phyloP scores from a whole-genome alignment of 2,888 invertebrate genomes.

The Ptychoptera albimana region DNA sequence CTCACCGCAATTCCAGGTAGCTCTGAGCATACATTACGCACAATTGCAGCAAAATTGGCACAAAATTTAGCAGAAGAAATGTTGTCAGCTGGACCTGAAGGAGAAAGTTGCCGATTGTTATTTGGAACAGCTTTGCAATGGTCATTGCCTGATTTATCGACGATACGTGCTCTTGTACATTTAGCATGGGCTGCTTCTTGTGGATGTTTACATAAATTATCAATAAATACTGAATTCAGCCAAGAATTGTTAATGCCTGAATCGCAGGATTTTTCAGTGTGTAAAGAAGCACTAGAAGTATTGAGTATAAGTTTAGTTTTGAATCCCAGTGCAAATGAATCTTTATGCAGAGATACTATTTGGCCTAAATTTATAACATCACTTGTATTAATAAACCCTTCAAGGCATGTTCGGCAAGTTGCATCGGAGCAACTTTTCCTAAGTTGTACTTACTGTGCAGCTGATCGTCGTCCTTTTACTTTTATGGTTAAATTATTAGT shows the following conservation, averaged over 20 bases:
- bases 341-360: slow-evolving; percentile 60
- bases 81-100: slow-evolving; percentile 31
- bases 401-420: slow-evolving; percentile 39
- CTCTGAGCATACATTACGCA: slow-evolving; percentile 71
- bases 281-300: slow-evolving; percentile 85
- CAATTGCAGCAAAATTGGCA: slow-evolving; percentile 69
- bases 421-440: slow-evolving; percentile 29
- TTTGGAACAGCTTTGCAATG: slow-evolving; percentile 43
- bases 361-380: slow-evolving; percentile 86
- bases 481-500: slow-evolving; percentile 28
- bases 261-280: slow-evolving; percentile 51
- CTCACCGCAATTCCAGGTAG: slow-evolving; percentile 63
- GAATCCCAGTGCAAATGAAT: slow-evolving; percentile 73
- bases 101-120: slow-evolving; percentile 34
- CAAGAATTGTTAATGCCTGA: slow-evolving; percentile 33
- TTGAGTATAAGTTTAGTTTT: slow-evolving; percentile 78
- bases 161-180: slow-evolving; percentile 57
- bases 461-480: slow-evolving; percentile 28
- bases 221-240: background rate
- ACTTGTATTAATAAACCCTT: slow-evolving; percentile 68
- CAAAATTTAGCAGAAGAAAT: slow-evolving; percentile 61
- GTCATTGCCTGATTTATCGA: slow-evolving; percentile 55
- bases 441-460: slow-evolving; percentile 29
- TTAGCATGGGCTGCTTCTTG: slow-evolving; percentile 66
- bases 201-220: slow-evolving; percentile 47